Evolutionary conservation across 1,140 invertebrate genomes (phyloP).

Genomic region (Triops cancriformis): DNA sequence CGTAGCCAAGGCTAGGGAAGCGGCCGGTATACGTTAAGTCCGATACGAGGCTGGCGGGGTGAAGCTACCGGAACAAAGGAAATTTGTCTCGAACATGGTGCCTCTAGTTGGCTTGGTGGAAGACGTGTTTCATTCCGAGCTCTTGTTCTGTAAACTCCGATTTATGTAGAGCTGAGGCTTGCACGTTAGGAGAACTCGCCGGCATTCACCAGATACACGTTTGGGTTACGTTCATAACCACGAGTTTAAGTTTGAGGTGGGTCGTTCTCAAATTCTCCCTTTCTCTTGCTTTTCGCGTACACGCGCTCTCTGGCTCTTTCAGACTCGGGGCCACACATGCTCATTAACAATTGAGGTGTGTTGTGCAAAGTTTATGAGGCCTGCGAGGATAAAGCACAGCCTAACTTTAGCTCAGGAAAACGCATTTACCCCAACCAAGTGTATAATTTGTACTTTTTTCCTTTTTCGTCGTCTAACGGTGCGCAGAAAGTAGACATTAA

Average conservation of each 20-base stretch:
- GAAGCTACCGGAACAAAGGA: neutral
- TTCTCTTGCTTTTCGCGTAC: no score
- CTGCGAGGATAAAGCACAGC: neutral
- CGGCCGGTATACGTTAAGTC: neutral
- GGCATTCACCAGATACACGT: no score
- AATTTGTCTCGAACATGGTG: neutral
- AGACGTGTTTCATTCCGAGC: neutral
- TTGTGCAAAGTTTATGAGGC: neutral
- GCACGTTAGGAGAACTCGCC: no score
- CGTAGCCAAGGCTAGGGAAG: neutral
- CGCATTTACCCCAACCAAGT: neutral
- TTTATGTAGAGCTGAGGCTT: no score
- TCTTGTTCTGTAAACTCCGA: no score
- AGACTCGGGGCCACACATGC: neutral
- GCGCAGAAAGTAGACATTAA: neutral
- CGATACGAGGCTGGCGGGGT: neutral
- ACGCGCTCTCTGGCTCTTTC: neutral
- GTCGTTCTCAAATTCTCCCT: no score
- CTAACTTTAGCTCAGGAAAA: neutral
- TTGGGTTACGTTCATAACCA: no score
- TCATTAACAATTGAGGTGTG: constrained; percentile 1
- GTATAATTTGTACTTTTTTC: neutral
- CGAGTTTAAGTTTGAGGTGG: no score
- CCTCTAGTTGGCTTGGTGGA: neutral
- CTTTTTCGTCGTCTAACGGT: neutral